Conservation (phyloP, 2,797 vertebrate species). For the Sardinella longiceps region DNA sequence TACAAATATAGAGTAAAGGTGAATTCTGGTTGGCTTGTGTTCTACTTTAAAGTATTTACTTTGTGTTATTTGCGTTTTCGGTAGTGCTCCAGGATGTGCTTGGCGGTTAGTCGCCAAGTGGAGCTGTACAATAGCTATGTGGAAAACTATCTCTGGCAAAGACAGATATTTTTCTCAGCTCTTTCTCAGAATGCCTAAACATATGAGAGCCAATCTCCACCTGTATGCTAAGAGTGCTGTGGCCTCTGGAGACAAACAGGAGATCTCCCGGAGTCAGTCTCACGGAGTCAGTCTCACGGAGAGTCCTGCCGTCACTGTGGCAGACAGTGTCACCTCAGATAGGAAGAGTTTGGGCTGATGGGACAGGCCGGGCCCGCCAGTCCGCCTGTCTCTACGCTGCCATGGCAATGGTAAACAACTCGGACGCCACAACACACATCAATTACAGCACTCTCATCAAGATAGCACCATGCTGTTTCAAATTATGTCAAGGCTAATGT, state of each 20-base stretch:
- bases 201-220: not conserved
- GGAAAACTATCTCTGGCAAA: not conserved
- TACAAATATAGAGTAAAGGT: not conserved
- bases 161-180: not conserved
- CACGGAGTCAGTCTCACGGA: too few species aligned
- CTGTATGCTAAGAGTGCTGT: not conserved
- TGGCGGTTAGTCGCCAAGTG: not conserved
- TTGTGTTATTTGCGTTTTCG: not conserved
- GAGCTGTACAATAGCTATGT: not conserved
- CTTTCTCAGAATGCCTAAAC: not conserved
- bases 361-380: not conserved
- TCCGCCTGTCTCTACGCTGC: not conserved
- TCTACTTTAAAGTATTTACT: not conserved
- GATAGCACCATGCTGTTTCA: not conserved
- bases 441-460: not conserved
- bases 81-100: not conserved
- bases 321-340: not conserved
- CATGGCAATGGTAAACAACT: not conserved
- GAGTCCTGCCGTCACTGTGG: not conserved
- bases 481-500: not conserved
- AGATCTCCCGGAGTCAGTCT: too few species aligned
- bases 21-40: not conserved
- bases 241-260: not conserved
- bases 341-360: not conserved
- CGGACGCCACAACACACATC: not conserved